These are phyloP conservation scores for Boulengeromyrus knoepffleri DNA, from an alignment of 2,113 vertebrate species.

Conservation along the genomic window DNA sequence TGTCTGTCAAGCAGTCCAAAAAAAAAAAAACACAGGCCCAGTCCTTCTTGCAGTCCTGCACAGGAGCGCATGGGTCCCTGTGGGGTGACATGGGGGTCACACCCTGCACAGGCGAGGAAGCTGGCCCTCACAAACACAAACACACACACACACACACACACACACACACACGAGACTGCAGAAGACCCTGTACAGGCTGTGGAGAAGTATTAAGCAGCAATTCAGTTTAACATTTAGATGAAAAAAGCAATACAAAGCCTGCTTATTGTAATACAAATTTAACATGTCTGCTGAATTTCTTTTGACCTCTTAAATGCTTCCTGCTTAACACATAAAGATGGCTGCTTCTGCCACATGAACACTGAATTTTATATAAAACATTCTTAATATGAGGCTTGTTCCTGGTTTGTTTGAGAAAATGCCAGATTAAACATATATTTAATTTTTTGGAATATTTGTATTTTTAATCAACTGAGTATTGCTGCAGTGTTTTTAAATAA, in stretches of 20 bases:
- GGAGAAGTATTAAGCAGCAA: not conserved
- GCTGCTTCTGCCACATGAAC: not conserved
- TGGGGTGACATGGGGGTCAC: conserved; percentile 69
- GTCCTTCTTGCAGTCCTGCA: conserved; percentile 58
- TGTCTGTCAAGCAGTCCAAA: conserved; percentile 64
- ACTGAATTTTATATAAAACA: not conserved
- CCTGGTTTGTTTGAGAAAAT: not conserved
- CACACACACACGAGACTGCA: not conserved
- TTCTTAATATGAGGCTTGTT: not conserved
- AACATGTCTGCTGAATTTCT: not conserved
- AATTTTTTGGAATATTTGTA: not conserved
- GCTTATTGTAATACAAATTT: not conserved
- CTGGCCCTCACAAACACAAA: conserved; percentile 53
- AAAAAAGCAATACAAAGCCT: not conserved
- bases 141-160: conserved; percentile 7
- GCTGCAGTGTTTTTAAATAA: not conserved
- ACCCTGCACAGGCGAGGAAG: conserved; percentile 57
- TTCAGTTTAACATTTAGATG: not conserved
- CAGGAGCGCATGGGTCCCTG: conserved; percentile 58
- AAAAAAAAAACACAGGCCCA: conserved; percentile 67
- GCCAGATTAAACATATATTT: not conserved
- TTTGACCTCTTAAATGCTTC: not conserved
- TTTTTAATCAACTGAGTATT: not conserved
- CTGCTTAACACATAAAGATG: not conserved
- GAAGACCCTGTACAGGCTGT: not conserved